Evolutionary conservation across 2,797 vertebrate species (phyloP).

Genomic region (Semaprochilodus insignis): DNA sequence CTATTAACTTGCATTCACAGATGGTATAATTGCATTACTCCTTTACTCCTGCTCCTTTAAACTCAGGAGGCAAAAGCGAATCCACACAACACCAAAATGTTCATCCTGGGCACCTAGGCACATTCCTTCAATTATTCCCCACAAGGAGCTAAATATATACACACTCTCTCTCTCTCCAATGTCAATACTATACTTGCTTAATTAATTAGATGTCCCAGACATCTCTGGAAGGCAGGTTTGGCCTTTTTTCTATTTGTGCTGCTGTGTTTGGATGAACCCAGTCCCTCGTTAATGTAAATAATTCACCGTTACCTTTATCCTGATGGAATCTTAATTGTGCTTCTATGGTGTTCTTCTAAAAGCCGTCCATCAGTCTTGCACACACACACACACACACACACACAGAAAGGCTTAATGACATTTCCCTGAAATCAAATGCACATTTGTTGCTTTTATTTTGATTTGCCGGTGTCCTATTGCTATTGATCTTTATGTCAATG

Average conservation of each 20-base stretch:
- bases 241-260: conserved; percentile 60
- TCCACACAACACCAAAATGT: not conserved
- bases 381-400: conserved; percentile 45
- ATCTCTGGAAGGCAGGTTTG: conserved; percentile 16
- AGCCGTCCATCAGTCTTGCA: conserved; percentile 79
- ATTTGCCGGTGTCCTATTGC: conserved; percentile 69
- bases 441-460: conserved; percentile 68
- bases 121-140: not conserved
- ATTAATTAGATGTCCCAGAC: conserved; percentile 73
- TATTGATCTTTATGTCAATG: conserved; percentile 74
- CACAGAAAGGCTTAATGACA: conserved; percentile 64
- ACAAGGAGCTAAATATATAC: not conserved
- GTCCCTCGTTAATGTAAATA: conserved; percentile 82
- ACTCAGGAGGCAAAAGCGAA: no score
- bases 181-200: conserved; percentile 46
- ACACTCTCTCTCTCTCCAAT: not conserved
- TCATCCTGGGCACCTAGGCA: not conserved
- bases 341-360: conserved; percentile 67
- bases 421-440: conserved; percentile 70
- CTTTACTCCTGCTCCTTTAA: no score
- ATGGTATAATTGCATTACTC: no score
- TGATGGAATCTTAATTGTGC: conserved; percentile 87
- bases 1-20: no score
- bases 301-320: conserved; percentile 85
- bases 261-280: conserved; percentile 69